Percentiles rank a stretch among this genome's conserved stretches.
These are phyloP conservation scores for Trachelus stipa DNA, from an alignment of 2,888 invertebrate genomes.

Conservation along the genomic window DNA sequence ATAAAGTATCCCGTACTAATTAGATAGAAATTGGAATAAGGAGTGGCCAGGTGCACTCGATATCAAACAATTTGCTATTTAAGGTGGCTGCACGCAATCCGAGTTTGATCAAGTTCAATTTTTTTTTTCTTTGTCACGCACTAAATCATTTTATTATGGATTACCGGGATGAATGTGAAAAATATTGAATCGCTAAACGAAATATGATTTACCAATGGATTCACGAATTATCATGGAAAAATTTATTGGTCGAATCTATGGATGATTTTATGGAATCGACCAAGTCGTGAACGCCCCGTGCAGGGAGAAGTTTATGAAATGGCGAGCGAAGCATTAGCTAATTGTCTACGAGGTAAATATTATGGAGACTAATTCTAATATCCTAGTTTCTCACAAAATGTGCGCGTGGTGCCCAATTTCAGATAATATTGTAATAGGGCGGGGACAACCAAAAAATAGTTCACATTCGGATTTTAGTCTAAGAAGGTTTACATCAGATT, in stretches of 20 bases:
- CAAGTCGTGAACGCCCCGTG: background rate
- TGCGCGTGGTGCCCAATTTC: slow-evolving; percentile 29
- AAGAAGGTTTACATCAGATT: slow-evolving; percentile 64
- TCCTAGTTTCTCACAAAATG: slow-evolving; percentile 27
- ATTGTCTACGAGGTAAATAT: slow-evolving; percentile 29
- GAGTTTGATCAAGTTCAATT: background rate
- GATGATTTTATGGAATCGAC: background rate
- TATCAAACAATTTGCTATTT: background rate
- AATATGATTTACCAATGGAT: background rate
- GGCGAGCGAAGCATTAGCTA: slow-evolving; percentile 40
- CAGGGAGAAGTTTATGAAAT: slow-evolving; percentile 28
- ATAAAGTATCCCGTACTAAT: background rate
- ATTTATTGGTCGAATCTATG: background rate
- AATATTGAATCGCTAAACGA: background rate
- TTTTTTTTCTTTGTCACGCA: background rate
- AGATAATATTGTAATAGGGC: slow-evolving; percentile 10
- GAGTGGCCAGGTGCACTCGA: background rate
- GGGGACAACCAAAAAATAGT: background rate
- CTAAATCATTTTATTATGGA: background rate
- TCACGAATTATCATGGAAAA: background rate
- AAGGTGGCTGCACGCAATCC: background rate
- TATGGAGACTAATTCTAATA: slow-evolving; percentile 34
- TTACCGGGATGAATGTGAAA: background rate
- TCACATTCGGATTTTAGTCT: slow-evolving; percentile 30
- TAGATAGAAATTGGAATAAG: background rate